A percentile compares a stretch with the other conserved stretches of the same genome.
Conservation (phyloP, 2,113 vertebrate genomes). For the Coracopsis vasa region DNA sequence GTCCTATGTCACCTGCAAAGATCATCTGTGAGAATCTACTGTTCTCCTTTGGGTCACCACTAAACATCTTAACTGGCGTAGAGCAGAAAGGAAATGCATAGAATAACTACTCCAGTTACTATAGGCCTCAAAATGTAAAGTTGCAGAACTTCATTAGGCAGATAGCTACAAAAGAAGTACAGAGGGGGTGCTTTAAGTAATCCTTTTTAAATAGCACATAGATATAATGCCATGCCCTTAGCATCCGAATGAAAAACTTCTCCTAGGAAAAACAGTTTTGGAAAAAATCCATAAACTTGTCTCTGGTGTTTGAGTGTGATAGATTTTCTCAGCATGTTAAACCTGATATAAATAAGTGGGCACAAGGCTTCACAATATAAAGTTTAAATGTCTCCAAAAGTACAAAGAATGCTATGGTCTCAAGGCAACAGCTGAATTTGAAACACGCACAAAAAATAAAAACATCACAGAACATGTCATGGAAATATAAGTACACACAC, state of each 20-base stretch:
- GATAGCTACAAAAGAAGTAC: neutral
- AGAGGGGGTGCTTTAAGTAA: neutral
- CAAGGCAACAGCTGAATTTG: neutral
- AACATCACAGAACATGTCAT: neutral
- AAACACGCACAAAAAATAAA: neutral
- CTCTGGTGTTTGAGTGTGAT: neutral
- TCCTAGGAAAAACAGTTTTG: neutral
- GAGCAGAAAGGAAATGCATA: neutral
- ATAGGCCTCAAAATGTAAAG: neutral
- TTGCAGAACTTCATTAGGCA: neutral
- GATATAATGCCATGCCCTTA: neutral
- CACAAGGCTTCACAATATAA: neutral
- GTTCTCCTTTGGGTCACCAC: neutral
- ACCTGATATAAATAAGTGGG: neutral
- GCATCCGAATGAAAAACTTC: neutral
- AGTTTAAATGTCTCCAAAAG: neutral
- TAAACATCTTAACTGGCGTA: neutral
- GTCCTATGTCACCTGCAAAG: neutral
- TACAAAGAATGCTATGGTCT: neutral
- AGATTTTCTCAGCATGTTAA: neutral
- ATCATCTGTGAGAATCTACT: neutral
- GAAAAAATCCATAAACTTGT: neutral
- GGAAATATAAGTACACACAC: neutral
- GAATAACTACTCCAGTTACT: neutral
- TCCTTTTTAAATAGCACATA: neutral